These are phyloP conservation scores for Melanerpes formicivorus DNA, from an alignment of 2,113 vertebrate genomes.

Conservation along the genomic window DNA sequence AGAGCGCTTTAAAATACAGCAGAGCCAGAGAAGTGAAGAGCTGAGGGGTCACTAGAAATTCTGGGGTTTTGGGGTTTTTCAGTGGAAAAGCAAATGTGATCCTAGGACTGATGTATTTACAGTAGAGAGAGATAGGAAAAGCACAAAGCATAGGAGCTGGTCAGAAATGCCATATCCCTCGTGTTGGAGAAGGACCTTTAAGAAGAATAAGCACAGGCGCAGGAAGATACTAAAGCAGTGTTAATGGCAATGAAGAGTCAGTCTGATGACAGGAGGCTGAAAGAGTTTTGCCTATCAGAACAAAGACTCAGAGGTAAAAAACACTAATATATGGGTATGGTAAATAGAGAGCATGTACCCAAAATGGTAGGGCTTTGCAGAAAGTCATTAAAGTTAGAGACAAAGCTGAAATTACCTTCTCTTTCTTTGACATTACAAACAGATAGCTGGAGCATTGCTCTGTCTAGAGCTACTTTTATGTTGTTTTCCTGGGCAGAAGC, in stretches of 20 bases:
- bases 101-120: neutral
- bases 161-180: neutral
- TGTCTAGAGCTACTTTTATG: neutral
- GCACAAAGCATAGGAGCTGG: neutral
- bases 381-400: neutral
- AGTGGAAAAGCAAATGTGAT: neutral
- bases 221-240: neutral
- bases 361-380: neutral
- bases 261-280: neutral
- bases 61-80: neutral
- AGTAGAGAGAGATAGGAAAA: neutral
- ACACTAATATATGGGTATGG: neutral
- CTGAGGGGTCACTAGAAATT: neutral
- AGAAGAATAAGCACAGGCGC: neutral
- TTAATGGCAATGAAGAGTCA: neutral
- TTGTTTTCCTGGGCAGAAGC: neutral
- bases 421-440: neutral
- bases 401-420: neutral
- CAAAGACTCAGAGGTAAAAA: neutral
- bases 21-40: neutral
- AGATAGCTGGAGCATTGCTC: neutral
- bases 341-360: neutral
- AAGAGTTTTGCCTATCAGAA: neutral
- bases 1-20: neutral
- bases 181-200: neutral